Conservation (phyloP, 2,888 invertebrate species). For the Nephrocerus scutellatus region DNA sequence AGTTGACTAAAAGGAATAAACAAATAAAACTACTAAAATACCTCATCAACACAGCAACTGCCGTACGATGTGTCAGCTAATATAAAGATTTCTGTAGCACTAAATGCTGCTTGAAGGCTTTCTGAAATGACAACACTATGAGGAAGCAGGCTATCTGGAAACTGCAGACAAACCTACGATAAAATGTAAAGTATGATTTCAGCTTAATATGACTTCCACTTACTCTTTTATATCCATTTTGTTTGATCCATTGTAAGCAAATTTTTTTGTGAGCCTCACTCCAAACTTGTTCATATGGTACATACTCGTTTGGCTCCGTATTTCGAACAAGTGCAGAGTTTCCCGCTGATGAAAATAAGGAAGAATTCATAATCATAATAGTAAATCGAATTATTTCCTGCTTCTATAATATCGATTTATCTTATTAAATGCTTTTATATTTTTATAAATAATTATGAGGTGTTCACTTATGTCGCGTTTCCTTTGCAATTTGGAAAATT, state of each 20-base stretch:
- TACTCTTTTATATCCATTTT: conserved; percentile 61
- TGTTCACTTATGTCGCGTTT: too few relatives aligned
- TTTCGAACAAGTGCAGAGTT: too few relatives aligned
- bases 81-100: conserved; percentile 59
- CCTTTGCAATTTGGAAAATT: too few relatives aligned
- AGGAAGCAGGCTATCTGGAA: conserved; percentile 73
- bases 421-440: too few relatives aligned
- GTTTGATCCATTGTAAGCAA: conserved; percentile 59
- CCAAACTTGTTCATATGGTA: conserved; percentile 45
- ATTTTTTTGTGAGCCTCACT: conserved; percentile 35
- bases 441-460: too few relatives aligned
- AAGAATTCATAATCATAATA: too few relatives aligned
- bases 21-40: conserved; percentile 15
- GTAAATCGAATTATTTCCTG: too few relatives aligned
- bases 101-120: conserved; percentile 47
- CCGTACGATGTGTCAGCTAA: conserved; percentile 89
- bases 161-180: conserved; percentile 77
- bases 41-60: conserved; percentile 55
- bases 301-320: too few relatives aligned
- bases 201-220: conserved; percentile 20
- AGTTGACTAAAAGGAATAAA: neutral
- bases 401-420: too few relatives aligned
- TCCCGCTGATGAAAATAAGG: too few relatives aligned
- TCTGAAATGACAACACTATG: conserved; percentile 63
- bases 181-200: neutral